phyloP scores from a whole-genome alignment of 2,113 vertebrate genomes.

The Meles meles region DNA sequence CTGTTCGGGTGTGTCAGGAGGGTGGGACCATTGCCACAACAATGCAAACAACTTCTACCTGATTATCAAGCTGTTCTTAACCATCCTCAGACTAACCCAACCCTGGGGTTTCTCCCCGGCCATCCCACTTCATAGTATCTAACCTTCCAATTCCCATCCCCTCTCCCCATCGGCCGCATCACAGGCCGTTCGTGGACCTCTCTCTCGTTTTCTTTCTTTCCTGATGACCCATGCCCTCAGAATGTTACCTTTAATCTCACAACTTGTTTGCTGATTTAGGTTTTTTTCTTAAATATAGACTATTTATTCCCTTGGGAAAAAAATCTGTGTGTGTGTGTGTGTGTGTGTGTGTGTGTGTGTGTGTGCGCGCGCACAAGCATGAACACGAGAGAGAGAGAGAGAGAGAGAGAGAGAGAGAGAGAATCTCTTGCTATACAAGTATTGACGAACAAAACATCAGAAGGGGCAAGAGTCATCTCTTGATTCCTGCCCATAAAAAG shows the following conservation, averaged over 20 bases:
- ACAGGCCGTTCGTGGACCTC: neutral
- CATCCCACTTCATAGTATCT: neutral
- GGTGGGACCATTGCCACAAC: accelerated
- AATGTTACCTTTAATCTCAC: neutral
- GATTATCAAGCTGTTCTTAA: neutral
- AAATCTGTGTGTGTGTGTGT: neutral
- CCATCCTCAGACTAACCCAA: accelerated
- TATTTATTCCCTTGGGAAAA: neutral
- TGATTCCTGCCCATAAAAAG: neutral
- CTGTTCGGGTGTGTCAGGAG: neutral
- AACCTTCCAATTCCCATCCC: too few relatives aligned
- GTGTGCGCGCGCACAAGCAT: too few relatives aligned
- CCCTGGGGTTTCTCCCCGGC: neutral
- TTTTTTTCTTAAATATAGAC: neutral
- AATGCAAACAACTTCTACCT: accelerated
- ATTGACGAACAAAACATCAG: neutral
- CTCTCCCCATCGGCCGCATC: neutral
- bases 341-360: too few relatives aligned
- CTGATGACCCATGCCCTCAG: neutral
- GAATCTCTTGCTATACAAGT: neutral
- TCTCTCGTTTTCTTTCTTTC: neutral
- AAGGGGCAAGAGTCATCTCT: neutral
- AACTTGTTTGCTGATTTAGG: neutral
- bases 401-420: neutral
- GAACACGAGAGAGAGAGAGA: neutral